phyloP scores from a whole-genome alignment of 2,797 vertebrate genomes.

The Cryptoprocta ferox region DNA sequence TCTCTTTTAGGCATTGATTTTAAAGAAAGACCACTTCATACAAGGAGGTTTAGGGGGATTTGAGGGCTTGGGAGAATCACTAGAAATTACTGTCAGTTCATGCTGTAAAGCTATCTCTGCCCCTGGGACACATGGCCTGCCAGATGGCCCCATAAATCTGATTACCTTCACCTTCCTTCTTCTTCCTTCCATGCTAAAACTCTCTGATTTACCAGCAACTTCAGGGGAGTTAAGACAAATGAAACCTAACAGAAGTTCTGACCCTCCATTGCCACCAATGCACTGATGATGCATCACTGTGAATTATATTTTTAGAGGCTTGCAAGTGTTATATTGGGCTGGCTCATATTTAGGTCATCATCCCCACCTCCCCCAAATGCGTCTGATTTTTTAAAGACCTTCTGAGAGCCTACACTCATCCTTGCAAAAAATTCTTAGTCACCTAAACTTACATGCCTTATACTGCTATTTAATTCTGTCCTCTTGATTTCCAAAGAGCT shows the following conservation, averaged over 20 bases:
- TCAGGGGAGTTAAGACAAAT: constrained; percentile 42
- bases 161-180: constrained; percentile 20
- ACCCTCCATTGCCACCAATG: constrained; percentile 11
- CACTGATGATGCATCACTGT: background rate
- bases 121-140: constrained; percentile 15
- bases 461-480: background rate
- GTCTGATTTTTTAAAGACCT: constrained; percentile 31
- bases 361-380: background rate
- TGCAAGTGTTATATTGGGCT: constrained; percentile 15
- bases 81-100: constrained; percentile 53
- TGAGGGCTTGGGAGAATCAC: constrained; percentile 44
- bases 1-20: constrained; percentile 61
- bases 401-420: constrained; percentile 14
- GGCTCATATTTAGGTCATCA: constrained; percentile 37
- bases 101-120: constrained; percentile 24
- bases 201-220: constrained; percentile 48
- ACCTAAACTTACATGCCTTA: background rate
- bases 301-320: constrained; percentile 65
- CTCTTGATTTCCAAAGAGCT: constrained; percentile 30
- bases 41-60: constrained; percentile 11
- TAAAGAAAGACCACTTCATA: constrained; percentile 61
- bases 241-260: constrained; percentile 36
- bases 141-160: constrained; percentile 51
- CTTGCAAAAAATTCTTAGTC: constrained; percentile 40
- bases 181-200: constrained; percentile 8